Conservation (phyloP, 1,140 invertebrate species). For the Macrostomum lignano region DNA sequence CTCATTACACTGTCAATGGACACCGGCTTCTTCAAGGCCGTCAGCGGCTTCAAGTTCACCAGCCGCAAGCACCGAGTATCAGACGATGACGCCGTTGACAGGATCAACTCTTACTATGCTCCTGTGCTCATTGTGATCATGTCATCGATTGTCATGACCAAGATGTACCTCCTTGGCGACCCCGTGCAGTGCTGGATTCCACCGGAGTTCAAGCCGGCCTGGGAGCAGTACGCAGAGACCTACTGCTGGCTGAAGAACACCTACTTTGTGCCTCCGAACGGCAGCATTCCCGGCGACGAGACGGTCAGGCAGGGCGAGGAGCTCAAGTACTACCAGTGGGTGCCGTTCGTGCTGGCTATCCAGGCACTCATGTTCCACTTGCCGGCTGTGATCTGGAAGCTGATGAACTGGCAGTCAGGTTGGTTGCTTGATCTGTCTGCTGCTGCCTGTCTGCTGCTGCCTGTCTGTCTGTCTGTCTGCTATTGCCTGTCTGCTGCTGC, state of each 20-base stretch:
- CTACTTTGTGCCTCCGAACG: slow-evolving; percentile 8
- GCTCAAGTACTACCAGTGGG: slow-evolving; percentile 33
- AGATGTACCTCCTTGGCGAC: slow-evolving; percentile 32
- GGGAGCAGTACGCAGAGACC: slow-evolving; percentile 23
- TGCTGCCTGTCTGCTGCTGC: no score
- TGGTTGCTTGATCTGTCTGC: no score
- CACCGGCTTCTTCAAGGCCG: background rate
- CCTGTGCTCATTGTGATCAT: background rate
- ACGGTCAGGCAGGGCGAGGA: slow-evolving; percentile 9
- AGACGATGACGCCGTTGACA: slow-evolving; percentile 3
- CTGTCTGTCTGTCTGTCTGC: no score
- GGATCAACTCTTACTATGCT: slow-evolving; percentile 2
- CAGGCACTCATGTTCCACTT: slow-evolving; percentile 33
- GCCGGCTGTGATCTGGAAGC: slow-evolving; percentile 32
- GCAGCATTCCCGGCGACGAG: background rate
- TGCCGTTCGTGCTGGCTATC: slow-evolving; percentile 31
- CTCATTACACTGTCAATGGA: no score
- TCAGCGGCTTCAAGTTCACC: background rate
- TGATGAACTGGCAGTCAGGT: slow-evolving; percentile 29
- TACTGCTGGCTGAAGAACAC: slow-evolving; percentile 27
- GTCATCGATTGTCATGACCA: background rate
- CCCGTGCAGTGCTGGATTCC: slow-evolving; percentile 28
- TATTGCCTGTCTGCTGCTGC: no score
- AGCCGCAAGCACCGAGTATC: background rate
- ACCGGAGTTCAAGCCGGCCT: slow-evolving; percentile 22